Conservation (phyloP, 2,113 vertebrate species). For the mouse (Mus musculus) region DNA sequence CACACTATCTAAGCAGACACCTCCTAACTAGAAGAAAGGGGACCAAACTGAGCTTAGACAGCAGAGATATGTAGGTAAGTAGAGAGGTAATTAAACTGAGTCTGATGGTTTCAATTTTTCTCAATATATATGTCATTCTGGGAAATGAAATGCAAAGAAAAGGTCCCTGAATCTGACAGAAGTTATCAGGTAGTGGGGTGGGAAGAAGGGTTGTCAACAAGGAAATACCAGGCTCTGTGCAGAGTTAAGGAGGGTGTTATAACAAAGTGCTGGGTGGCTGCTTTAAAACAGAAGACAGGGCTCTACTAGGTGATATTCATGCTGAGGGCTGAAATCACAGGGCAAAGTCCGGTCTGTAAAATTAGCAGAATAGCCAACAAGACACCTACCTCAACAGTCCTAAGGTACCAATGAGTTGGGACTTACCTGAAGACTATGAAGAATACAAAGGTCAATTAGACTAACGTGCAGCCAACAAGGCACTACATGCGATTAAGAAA, state of each 20-base stretch:
- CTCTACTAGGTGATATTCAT: background rate
- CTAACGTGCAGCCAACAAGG: background rate
- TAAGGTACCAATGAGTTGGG: background rate
- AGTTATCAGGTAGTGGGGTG: background rate
- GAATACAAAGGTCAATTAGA: background rate
- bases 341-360: background rate
- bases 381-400: background rate
- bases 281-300: background rate
- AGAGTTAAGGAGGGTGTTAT: background rate
- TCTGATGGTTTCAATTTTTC: conserved; percentile 1
- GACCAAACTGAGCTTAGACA: background rate
- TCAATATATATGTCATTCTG: background rate
- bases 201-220: background rate
- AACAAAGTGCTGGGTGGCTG: background rate
- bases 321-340: conserved; percentile 34
- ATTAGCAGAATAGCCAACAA: background rate
- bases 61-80: background rate
- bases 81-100: background rate
- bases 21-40: conserved; percentile 32
- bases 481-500: background rate
- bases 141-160: background rate
- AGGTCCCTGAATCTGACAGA: background rate
- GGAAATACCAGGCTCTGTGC: background rate
- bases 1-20: background rate
- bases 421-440: background rate